Percentiles rank a stretch among this genome's conserved stretches.
Evolutionary conservation across 2,888 invertebrate species (phyloP).

Genomic region (Biston betularia): DNA sequence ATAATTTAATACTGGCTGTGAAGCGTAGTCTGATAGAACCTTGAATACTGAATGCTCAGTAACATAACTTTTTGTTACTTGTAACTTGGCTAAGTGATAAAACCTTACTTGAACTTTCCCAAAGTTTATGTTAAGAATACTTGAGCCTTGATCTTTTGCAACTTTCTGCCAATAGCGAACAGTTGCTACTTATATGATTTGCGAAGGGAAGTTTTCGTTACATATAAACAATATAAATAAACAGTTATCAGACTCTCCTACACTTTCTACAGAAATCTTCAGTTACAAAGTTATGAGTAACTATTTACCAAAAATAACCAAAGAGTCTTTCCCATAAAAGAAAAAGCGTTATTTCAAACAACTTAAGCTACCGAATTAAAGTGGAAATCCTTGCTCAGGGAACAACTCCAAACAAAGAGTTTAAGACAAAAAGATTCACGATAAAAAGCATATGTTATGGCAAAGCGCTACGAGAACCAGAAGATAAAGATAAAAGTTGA

Average conservation of each 20-base stretch:
- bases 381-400: slow-evolving; percentile 19
- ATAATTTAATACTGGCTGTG: no score
- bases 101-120: slow-evolving; percentile 1
- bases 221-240: neutral
- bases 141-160: neutral
- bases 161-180: neutral
- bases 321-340: slow-evolving; percentile 2
- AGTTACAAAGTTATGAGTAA: neutral
- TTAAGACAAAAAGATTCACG: slow-evolving; percentile 33
- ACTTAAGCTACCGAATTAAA: slow-evolving; percentile 24
- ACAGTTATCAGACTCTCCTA: neutral
- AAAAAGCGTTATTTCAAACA: slow-evolving; percentile 19
- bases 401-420: slow-evolving; percentile 35
- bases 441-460: slow-evolving; percentile 37
- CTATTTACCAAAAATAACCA: neutral
- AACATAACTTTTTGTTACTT: neutral
- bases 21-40: neutral
- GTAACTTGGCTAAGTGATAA: neutral
- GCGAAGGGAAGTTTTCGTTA: neutral
- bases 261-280: neutral
- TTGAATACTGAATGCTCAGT: neutral
- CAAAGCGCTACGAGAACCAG: slow-evolving; percentile 18
- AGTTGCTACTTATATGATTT: neutral
- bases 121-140: neutral
- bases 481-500: slow-evolving; percentile 31